Percentiles rank a stretch among this genome's conserved stretches.
Evolutionary conservation across 2,888 invertebrate genomes (phyloP).

Genomic region (Andrena minutula): DNA sequence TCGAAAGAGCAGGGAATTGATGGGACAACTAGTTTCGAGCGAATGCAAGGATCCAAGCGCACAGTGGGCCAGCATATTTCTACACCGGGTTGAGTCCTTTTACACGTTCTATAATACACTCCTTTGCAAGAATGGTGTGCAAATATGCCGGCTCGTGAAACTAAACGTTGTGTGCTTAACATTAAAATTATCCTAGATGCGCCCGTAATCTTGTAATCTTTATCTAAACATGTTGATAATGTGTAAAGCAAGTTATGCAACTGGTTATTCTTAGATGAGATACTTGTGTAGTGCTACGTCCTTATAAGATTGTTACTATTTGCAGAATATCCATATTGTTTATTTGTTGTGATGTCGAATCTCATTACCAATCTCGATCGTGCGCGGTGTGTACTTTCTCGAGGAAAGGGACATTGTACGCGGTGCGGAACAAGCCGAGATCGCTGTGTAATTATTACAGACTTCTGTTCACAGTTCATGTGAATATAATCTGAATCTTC

Average conservation of each 20-base stretch:
- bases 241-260: constrained; percentile 75
- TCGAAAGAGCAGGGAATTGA: constrained; percentile 38
- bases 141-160: constrained; percentile 61
- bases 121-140: constrained; percentile 61
- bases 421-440: constrained; percentile 66
- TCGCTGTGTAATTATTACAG: constrained; percentile 60
- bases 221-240: constrained; percentile 68
- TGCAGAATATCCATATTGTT: constrained; percentile 82
- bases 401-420: constrained; percentile 63
- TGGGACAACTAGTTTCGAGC: constrained; percentile 63
- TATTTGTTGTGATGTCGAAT: constrained; percentile 82
- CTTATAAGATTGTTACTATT: constrained; percentile 78
- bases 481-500: constrained; percentile 61
- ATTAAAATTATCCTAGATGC: constrained; percentile 67
- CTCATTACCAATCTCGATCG: constrained; percentile 73
- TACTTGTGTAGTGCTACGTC: constrained; percentile 76
- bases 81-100: constrained; percentile 65
- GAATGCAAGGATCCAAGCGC: constrained; percentile 68
- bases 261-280: constrained; percentile 71
- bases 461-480: constrained; percentile 64
- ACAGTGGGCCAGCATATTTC: constrained; percentile 71
- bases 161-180: constrained; percentile 69
- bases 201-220: constrained; percentile 68
- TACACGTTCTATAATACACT: constrained; percentile 66
- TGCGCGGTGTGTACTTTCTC: constrained; percentile 61